Conservation (phyloP, 2,113 vertebrate genomes). For the Tonatia bakeri region DNA sequence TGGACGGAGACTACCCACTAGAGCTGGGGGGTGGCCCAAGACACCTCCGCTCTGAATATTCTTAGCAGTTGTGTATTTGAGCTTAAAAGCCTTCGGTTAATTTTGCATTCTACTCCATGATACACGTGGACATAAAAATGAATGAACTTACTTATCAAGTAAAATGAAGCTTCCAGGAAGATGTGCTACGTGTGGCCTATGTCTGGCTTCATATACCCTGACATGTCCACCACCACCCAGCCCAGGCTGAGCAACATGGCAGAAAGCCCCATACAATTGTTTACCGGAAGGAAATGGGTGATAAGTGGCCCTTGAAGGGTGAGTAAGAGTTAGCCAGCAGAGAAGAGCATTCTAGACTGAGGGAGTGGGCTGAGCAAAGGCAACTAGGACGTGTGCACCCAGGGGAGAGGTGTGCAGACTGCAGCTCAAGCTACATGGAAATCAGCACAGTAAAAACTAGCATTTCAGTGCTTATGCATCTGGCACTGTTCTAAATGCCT, state of each 20-base stretch:
- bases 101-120: neutral
- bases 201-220: neutral
- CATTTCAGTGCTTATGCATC: neutral
- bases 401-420: neutral
- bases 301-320: neutral
- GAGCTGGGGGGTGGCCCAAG: neutral
- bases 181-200: neutral
- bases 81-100: neutral
- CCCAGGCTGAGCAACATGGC: neutral
- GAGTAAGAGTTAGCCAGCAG: neutral
- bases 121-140: neutral
- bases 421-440: neutral
- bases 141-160: neutral
- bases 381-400: rapidly evolving
- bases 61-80: neutral
- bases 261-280: neutral
- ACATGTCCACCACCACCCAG: neutral
- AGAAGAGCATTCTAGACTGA: neutral
- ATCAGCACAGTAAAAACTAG: neutral
- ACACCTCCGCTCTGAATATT: neutral
- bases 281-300: neutral
- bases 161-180: neutral
- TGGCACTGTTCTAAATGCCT: neutral
- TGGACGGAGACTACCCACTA: too few relatives aligned
- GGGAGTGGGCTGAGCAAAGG: neutral